phyloP scores from a whole-genome alignment of 2,113 vertebrate genomes.

The Conger conger region DNA sequence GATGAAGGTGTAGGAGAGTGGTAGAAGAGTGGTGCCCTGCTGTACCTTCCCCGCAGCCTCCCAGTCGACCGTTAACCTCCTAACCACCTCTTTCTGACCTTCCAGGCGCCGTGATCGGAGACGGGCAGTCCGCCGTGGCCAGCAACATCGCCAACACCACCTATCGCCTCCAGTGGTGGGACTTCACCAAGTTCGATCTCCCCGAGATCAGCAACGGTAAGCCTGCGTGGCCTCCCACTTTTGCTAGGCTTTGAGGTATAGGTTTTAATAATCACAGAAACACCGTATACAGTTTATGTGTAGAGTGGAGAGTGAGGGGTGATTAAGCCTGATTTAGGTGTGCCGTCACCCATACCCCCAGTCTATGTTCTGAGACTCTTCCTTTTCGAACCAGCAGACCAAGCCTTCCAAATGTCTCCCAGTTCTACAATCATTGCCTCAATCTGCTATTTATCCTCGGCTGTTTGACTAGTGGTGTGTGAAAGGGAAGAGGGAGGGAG shows the following conservation, averaged over 20 bases:
- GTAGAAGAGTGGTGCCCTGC: neutral
- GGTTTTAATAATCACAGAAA: neutral
- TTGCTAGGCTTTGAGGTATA: neutral
- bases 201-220: constrained; percentile 98
- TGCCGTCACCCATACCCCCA: neutral
- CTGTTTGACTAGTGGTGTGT: neutral
- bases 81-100: neutral
- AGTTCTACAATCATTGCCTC: neutral
- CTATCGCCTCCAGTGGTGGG: constrained; percentile 98
- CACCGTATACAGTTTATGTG: neutral
- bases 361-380: neutral
- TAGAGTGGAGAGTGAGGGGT: neutral
- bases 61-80: neutral
- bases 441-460: neutral
- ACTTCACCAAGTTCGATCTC: constrained; percentile 97
- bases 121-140: constrained; percentile 96
- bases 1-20: too few species aligned
- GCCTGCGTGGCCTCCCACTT: neutral
- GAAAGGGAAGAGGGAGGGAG: neutral
- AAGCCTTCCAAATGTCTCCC: neutral
- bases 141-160: constrained; percentile 99
- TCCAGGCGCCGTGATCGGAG: constrained; percentile 92
- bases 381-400: neutral
- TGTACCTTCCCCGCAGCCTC: too few species aligned
- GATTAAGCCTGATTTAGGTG: neutral